Percentiles rank a stretch among this genome's conserved stretches.
Conservation (phyloP, 2,113 vertebrate species). For the Thamnophis sirtalis region DNA sequence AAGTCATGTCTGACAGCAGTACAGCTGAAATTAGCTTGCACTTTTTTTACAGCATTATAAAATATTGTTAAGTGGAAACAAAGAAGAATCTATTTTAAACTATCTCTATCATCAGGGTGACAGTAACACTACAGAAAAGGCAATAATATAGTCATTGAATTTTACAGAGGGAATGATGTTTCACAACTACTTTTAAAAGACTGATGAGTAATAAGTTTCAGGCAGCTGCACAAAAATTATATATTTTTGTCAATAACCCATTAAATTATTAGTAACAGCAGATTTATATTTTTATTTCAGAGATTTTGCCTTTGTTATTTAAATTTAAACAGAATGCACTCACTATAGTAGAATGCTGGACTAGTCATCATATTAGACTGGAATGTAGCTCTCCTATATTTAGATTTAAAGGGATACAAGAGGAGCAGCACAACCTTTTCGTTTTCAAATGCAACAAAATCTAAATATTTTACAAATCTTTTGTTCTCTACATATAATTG, state of each 20-base stretch:
- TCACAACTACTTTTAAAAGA: not conserved
- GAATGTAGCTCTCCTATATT: not conserved
- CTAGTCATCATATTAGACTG: not conserved
- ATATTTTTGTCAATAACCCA: not conserved
- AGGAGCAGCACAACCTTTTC: not conserved
- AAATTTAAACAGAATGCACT: not conserved
- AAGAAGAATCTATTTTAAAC: not conserved
- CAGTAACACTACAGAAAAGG: not conserved
- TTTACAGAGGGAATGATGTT: not conserved
- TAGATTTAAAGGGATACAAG: not conserved
- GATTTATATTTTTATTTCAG: not conserved
- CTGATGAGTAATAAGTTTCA: not conserved
- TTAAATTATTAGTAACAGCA: not conserved
- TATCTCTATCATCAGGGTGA: not conserved
- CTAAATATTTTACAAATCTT: not conserved
- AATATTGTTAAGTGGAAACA: not conserved
- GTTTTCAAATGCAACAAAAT: not conserved
- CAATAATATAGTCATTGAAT: constrained; percentile 1
- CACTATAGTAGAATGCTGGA: not conserved
- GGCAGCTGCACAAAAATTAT: not conserved
- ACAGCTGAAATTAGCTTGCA: not conserved
- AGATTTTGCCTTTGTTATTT: not conserved
- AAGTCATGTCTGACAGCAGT: not conserved
- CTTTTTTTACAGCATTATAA: not conserved
- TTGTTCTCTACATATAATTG: not conserved